Percentiles rank a stretch among this genome's conserved stretches.
These are phyloP conservation scores for Magallana nippona DNA, from an alignment of 2,888 invertebrate genomes.

Conservation along the genomic window DNA sequence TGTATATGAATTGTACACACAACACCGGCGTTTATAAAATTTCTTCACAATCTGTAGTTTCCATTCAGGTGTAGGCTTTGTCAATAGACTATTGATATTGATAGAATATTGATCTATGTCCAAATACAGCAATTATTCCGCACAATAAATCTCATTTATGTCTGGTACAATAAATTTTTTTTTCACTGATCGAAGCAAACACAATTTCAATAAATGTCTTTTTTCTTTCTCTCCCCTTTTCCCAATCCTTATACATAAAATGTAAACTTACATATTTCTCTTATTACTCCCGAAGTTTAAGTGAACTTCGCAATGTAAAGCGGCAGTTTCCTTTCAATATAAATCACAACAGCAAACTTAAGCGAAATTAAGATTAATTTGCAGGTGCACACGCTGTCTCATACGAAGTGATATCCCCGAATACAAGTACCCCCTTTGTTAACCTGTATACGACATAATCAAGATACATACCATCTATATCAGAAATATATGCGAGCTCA, in stretches of 20 bases:
- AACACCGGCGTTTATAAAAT: neutral
- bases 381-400: no score
- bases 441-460: neutral
- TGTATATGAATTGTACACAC: neutral
- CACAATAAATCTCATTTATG: slow-evolving; percentile 1
- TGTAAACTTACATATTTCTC: no score
- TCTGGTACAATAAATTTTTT: neutral
- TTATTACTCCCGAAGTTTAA: no score
- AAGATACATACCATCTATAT: slow-evolving; percentile 21
- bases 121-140: neutral
- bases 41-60: neutral
- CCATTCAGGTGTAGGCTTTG: neutral
- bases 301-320: no score
- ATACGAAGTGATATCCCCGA: neutral
- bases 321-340: no score
- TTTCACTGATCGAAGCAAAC: no score
- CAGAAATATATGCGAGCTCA: neutral
- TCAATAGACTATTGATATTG: no score
- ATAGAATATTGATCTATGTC: neutral
- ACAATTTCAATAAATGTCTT: no score
- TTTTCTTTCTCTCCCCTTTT: no score
- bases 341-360: no score
- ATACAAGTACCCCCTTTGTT: neutral
- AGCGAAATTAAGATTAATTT: no score
- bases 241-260: no score